phyloP scores from a whole-genome alignment of 2,888 invertebrate genomes.

The Sphaeridia pumilis region DNA sequence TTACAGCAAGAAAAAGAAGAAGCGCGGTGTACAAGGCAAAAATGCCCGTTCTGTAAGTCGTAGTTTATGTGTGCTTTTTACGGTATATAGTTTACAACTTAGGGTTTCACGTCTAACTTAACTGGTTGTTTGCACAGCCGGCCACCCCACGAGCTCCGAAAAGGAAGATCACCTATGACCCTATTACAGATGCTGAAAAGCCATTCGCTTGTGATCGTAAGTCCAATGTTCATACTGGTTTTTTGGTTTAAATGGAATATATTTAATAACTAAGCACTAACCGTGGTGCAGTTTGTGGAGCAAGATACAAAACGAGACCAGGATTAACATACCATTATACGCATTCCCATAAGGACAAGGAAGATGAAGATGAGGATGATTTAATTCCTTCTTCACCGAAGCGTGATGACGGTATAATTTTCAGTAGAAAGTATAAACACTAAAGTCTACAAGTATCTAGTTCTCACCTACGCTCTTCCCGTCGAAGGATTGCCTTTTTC shows the following conservation, averaged over 20 bases:
- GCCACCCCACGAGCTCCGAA: constrained; percentile 42
- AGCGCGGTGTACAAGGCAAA: constrained; percentile 42
- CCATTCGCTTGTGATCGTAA: constrained; percentile 86
- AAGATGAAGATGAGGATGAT: constrained; percentile 37
- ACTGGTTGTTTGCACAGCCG: constrained; percentile 39
- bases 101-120: too few relatives aligned
- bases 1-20: constrained; percentile 64
- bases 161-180: constrained; percentile 50
- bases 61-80: too few relatives aligned
- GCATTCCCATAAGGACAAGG: constrained; percentile 60
- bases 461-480: too few relatives aligned
- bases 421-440: constrained; percentile 15
- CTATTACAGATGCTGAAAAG: constrained; percentile 67
- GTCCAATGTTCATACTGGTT: constrained; percentile 40
- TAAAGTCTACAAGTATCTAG: too few relatives aligned
- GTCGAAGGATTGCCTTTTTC: too few relatives aligned
- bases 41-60: constrained; percentile 39
- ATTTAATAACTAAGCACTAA: too few relatives aligned
- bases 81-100: too few relatives aligned
- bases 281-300: constrained; percentile 72
- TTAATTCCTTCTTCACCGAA: constrained; percentile 32
- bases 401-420: constrained; percentile 36
- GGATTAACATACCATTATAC: constrained; percentile 92
- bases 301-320: constrained; percentile 90
- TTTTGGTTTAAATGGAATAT: background rate